These are phyloP conservation scores for Amyelois transitella DNA, from an alignment of 1,140 invertebrate species.

Conservation along the genomic window DNA sequence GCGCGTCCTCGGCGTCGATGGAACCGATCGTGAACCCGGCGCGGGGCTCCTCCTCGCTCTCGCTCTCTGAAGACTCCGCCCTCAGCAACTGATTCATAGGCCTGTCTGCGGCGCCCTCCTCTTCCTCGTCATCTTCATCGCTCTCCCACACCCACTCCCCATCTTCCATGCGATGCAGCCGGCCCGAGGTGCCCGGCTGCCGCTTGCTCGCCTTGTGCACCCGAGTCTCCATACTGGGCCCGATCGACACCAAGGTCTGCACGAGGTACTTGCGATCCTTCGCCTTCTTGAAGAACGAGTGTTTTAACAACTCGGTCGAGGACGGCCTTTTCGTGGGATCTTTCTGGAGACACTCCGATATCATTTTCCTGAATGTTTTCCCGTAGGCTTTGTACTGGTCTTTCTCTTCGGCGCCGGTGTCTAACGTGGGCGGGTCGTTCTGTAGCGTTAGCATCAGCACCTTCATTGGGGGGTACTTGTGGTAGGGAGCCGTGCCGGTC, in stretches of 20 bases:
- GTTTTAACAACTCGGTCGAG: conserved; percentile 97
- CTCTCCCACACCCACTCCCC: conserved; percentile 99
- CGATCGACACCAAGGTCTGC: conserved; percentile 90
- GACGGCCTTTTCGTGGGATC: conserved; percentile 96
- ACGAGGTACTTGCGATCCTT: conserved; percentile 97
- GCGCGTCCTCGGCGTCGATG: conserved; percentile 36
- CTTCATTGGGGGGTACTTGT: conserved; percentile 99
- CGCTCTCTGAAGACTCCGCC: conserved; percentile 76
- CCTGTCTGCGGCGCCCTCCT: conserved; percentile 62
- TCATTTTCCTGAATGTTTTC: conserved; percentile 98
- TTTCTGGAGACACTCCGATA: conserved; percentile 96
- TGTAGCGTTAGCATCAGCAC: conserved; percentile 98
- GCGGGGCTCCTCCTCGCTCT: conserved; percentile 52
- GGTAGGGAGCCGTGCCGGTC: conserved; percentile 98
- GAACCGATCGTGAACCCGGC: conserved; percentile 59
- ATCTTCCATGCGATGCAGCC: conserved; percentile 94
- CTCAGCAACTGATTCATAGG: conserved; percentile 75
- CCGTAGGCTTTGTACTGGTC: conserved; percentile 99
- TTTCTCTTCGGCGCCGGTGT: conserved; percentile 92
- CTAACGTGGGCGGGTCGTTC: conserved; percentile 98
- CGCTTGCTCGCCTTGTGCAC: conserved; percentile 91
- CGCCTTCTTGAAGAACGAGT: conserved; percentile 99
- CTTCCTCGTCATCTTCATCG: conserved; percentile 76
- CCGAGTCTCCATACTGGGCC: conserved; percentile 90
- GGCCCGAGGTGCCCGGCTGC: conserved; percentile 92